Conservation (phyloP, 2,113 vertebrate species). For the Clarias gariepinus region DNA sequence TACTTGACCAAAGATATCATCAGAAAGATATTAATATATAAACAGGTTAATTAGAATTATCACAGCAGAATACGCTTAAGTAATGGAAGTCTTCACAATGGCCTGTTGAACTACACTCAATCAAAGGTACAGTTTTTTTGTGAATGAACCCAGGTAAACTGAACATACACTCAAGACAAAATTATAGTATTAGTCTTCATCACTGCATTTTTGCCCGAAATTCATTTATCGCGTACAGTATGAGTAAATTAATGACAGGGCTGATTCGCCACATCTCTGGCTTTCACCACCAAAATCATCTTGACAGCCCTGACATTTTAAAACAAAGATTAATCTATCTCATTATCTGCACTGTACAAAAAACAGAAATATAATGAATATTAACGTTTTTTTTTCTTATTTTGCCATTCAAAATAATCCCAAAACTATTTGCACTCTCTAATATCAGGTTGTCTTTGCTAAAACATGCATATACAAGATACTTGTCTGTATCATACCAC, state of each 20-base stretch:
- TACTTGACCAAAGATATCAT: neutral
- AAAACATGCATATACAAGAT: too few species aligned
- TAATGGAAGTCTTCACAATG: neutral
- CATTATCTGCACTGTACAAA: neutral
- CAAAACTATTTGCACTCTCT: slow-evolving; percentile 25
- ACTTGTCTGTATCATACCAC: neutral
- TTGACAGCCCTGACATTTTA: neutral
- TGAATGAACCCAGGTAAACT: neutral
- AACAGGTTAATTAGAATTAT: neutral
- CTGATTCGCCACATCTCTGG: neutral
- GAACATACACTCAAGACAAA: neutral
- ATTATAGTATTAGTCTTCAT: too few species aligned
- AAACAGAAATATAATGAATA: neutral
- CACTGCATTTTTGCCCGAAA: neutral
- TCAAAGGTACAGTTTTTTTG: neutral
- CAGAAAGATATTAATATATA: too few species aligned
- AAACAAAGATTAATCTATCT: neutral
- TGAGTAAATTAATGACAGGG: neutral
- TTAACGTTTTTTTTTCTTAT: neutral
- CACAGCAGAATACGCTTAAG: neutral
- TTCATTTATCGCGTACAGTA: neutral
- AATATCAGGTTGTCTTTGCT: neutral
- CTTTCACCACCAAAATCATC: slow-evolving; percentile 5
- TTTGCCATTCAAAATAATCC: neutral
- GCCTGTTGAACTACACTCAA: neutral